A percentile compares a stretch with the other conserved stretches of the same genome.
Evolutionary conservation across 1,140 invertebrate genomes (phyloP).

Genomic region (Drosophila lacertosa): DNA sequence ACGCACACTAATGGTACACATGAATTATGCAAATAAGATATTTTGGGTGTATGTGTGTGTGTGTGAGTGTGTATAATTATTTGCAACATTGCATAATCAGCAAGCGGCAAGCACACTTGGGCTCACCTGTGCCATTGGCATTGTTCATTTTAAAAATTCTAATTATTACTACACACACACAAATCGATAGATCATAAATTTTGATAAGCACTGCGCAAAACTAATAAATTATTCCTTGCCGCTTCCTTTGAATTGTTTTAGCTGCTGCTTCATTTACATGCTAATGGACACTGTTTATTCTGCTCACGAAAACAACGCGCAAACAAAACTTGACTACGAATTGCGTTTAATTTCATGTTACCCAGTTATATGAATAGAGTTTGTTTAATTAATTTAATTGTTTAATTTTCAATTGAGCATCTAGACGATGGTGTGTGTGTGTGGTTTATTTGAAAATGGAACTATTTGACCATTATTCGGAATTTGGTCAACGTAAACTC

Average conservation of each 20-base stretch:
- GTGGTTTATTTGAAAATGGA: no score
- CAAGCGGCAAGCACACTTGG: slow-evolving; percentile 21
- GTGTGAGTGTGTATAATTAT: slow-evolving; percentile 17
- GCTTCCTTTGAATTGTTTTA: slow-evolving; percentile 54
- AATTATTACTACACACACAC: slow-evolving; percentile 29
- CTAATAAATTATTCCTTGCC: slow-evolving; percentile 66
- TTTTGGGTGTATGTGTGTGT: not conserved
- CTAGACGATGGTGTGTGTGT: no score
- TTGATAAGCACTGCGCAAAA: slow-evolving; percentile 67
- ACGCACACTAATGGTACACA: slow-evolving; percentile 46
- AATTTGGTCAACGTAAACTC: no score
- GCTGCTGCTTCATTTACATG: slow-evolving; percentile 12
- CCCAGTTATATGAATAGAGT: not conserved
- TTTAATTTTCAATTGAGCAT: not conserved
- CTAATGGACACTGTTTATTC: not conserved
- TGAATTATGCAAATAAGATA: slow-evolving; percentile 75
- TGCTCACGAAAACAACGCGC: not conserved
- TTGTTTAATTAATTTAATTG: not conserved
- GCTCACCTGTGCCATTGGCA: slow-evolving; percentile 21
- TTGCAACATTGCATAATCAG: slow-evolving; percentile 12
- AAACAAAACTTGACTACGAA: not conserved
- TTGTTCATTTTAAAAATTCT: slow-evolving; percentile 19
- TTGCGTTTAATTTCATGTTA: not conserved
- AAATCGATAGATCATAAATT: slow-evolving; percentile 77
- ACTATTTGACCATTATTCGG: no score